Evolutionary conservation across 2,797 vertebrate genomes (phyloP).

Genomic region (Bovichtus diacanthus): DNA sequence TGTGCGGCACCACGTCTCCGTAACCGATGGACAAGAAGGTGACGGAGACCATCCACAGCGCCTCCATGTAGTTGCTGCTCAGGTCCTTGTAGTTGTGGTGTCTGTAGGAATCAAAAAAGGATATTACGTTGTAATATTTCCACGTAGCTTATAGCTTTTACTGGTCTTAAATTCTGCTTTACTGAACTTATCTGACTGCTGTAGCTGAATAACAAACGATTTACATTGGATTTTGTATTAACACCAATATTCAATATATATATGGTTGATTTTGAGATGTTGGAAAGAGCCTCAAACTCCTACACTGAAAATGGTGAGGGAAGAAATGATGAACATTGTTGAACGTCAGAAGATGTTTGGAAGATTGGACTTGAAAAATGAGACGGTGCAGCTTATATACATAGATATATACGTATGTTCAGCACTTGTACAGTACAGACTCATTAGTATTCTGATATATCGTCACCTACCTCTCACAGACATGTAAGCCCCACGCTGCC

Average conservation of each 20-base stretch:
- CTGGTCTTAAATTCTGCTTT: background rate
- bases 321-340: too few relatives aligned
- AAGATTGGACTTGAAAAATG: too few relatives aligned
- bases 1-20: slow-evolving; percentile 96
- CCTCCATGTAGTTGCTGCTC: slow-evolving; percentile 97
- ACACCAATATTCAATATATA: background rate
- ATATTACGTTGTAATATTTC: background rate
- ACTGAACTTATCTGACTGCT: background rate
- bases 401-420: too few relatives aligned
- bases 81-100: slow-evolving; percentile 96
- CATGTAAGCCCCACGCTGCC: slow-evolving; percentile 93
- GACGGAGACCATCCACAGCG: slow-evolving; percentile 97
- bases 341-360: too few relatives aligned
- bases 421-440: background rate
- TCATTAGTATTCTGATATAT: background rate
- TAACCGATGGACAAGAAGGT: slow-evolving; percentile 98
- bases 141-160: background rate
- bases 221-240: background rate
- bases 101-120: slow-evolving; percentile 74
- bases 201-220: background rate
- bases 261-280: too few relatives aligned
- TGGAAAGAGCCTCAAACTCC: too few relatives aligned
- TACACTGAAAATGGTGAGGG: too few relatives aligned
- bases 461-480: slow-evolving; percentile 90
- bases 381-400: too few relatives aligned